phyloP scores from a whole-genome alignment of 1,140 invertebrate species.

The Macrosteles quadrilineatus region DNA sequence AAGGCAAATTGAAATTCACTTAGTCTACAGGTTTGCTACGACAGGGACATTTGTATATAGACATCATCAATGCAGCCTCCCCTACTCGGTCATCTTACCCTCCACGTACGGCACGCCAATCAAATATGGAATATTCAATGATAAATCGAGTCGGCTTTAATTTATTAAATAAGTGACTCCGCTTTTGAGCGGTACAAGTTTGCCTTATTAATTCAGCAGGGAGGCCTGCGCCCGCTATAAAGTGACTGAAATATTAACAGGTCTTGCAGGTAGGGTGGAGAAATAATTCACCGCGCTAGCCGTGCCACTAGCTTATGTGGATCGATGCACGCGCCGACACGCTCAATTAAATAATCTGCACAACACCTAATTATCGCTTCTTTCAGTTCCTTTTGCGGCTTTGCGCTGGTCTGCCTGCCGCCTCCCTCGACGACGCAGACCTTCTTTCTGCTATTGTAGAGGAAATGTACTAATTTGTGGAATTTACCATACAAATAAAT shows the following conservation, averaged over 20 bases:
- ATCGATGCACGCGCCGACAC: neutral
- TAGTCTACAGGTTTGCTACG: too few species aligned
- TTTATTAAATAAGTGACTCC: constrained; percentile 38
- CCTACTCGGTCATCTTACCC: too few species aligned
- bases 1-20: too few species aligned
- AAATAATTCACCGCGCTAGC: constrained; percentile 39
- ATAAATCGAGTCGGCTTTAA: constrained; percentile 38
- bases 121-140: constrained; percentile 39
- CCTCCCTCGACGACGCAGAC: too few species aligned
- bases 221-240: constrained; percentile 36
- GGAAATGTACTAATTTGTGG: too few species aligned
- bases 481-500: too few species aligned
- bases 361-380: constrained; percentile 13
- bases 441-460: too few species aligned
- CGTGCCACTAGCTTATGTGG: constrained; percentile 22
- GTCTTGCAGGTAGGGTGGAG: constrained; percentile 38
- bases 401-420: neutral
- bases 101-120: too few species aligned
- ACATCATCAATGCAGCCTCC: too few species aligned
- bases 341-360: constrained; percentile 6
- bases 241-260: constrained; percentile 38
- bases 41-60: too few species aligned
- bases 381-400: constrained; percentile 6
- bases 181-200: constrained; percentile 40
- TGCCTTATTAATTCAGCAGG: constrained; percentile 36